A percentile compares a stretch with the other conserved stretches of the same genome.
These are phyloP conservation scores for Plumapathes pennacea DNA, from an alignment of 92 coral and sea anemone genomes.

Conservation along the genomic window DNA sequence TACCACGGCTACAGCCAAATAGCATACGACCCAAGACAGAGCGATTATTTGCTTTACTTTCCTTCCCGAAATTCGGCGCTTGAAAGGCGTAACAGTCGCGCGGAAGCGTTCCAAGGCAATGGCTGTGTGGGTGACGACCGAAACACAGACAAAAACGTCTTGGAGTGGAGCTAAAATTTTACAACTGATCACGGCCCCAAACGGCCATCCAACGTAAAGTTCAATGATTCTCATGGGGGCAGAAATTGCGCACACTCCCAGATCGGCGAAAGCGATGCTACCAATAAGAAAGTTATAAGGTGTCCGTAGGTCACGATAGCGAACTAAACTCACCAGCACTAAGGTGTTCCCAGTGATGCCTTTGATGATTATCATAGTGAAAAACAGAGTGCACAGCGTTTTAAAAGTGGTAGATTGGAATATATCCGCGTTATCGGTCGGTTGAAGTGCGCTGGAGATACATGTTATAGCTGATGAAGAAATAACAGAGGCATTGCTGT, in stretches of 20 bases:
- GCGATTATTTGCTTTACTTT: constrained; percentile 49
- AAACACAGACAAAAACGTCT: constrained; percentile 63
- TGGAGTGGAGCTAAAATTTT: constrained; percentile 51
- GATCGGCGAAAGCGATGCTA: constrained; percentile 63
- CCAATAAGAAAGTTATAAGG: constrained; percentile 64
- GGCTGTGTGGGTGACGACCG: constrained; percentile 67
- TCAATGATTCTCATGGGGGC: constrained; percentile 64
- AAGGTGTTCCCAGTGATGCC: too few species aligned
- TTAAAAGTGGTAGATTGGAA: too few species aligned
- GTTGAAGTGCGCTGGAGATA: too few species aligned
- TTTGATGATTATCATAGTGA: too few species aligned
- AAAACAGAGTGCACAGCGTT: too few species aligned
- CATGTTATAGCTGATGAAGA: too few species aligned
- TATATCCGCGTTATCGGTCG: too few species aligned
- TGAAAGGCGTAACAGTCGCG: constrained; percentile 72
- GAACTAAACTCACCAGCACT: too few species aligned
- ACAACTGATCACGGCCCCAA: constrained; percentile 51
- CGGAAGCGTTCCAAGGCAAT: constrained; percentile 69
- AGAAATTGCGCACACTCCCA: constrained; percentile 59
- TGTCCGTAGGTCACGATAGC: constrained; percentile 68
- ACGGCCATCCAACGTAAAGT: constrained; percentile 67
- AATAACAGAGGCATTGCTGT: too few species aligned
- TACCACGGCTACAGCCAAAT: too few species aligned
- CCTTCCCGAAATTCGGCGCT: constrained; percentile 44
- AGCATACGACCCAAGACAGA: constrained; percentile 61